Evolutionary conservation across 2,888 invertebrate genomes (phyloP).

Genomic region (Plemyria rubiginata): DNA sequence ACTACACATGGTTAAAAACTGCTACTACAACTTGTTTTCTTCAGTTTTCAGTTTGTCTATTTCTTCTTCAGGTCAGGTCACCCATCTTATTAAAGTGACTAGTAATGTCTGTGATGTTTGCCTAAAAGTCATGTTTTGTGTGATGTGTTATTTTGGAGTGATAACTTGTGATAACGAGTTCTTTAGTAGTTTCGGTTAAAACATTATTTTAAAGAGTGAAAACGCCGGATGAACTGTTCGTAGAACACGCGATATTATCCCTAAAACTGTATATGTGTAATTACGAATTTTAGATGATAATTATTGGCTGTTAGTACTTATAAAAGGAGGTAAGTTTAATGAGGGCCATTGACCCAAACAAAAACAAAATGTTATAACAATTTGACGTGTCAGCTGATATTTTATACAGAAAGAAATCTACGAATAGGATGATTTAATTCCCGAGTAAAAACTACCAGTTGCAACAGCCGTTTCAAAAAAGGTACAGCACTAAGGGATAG

Average conservation of each 20-base stretch:
- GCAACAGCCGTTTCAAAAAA: too few species aligned
- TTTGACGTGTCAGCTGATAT: too few species aligned
- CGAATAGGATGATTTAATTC: too few species aligned
- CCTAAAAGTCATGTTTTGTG: constrained; percentile 37
- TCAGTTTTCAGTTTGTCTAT: neutral
- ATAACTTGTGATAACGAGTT: constrained; percentile 76
- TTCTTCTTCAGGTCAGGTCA: constrained; percentile 21
- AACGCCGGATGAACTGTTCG: constrained; percentile 65
- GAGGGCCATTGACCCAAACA: neutral
- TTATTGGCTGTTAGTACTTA: constrained; percentile 79
- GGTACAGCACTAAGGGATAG: too few species aligned
- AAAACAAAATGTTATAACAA: neutral
- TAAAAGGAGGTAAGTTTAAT: constrained; percentile 40
- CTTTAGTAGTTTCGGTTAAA: constrained; percentile 55
- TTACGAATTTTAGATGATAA: constrained; percentile 57
- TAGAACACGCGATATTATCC: constrained; percentile 79
- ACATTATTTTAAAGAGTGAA: constrained; percentile 58
- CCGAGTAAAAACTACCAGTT: too few species aligned
- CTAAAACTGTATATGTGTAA: constrained; percentile 51
- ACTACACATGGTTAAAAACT: too few species aligned
- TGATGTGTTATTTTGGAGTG: constrained; percentile 48
- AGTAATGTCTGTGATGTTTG: constrained; percentile 41
- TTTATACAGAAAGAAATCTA: too few species aligned
- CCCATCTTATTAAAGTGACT: constrained; percentile 20
- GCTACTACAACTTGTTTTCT: neutral